Evolutionary conservation across 1,140 invertebrate genomes (phyloP), one percentile per base, ranked within the genome.

Genomic region (Atta texana): DNA sequence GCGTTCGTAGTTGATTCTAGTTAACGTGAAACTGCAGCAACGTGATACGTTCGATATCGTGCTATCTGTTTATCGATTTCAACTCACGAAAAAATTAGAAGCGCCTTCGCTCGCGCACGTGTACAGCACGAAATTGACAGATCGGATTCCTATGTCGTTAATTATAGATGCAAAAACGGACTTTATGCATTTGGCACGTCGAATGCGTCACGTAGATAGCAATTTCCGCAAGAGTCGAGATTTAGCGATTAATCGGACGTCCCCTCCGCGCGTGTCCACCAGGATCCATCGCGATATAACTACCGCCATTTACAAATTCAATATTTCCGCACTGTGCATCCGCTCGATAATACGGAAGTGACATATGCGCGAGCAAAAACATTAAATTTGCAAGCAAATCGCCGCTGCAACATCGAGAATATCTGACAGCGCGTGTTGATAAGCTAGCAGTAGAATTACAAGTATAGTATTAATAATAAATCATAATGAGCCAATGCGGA

Each of bases 221-320:
- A 81, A 81, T 82, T 82, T 72, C 34, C 66, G 34, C 53, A 16
- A 1, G 6, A 49, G 12, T 6, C 53, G 51, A 16, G 24, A 82
- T 82, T 81, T 59, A 39, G 51, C 49, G 77, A 80, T 44, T 71
- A 71, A 57, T 57, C 51, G 53, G 34, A 44, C 7, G 63, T 80
- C 44, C 63, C 28, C 53, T 28, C 31, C 21, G 51, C 66, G 14
- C 78, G 66, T 53, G 28, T 34, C 53, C 34, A 72, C 7, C 51
- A 3, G 78, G 6, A 72, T 34, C 5, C 31, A 34, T 82, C 24
- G 53, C 7, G 66, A 59, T 44, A 82, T 44, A 82, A 72, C 12
- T 71, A 24, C n/a, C 12, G 49, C 53, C 18, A 72, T 72, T n/a
- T 55, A 24, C 21, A 24, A 82, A 82, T 82, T 82, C 72, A 59